Base-by-base conservation (phyloP, 1,140 invertebrate genomes). In the Drosophila santomea region DNA sequence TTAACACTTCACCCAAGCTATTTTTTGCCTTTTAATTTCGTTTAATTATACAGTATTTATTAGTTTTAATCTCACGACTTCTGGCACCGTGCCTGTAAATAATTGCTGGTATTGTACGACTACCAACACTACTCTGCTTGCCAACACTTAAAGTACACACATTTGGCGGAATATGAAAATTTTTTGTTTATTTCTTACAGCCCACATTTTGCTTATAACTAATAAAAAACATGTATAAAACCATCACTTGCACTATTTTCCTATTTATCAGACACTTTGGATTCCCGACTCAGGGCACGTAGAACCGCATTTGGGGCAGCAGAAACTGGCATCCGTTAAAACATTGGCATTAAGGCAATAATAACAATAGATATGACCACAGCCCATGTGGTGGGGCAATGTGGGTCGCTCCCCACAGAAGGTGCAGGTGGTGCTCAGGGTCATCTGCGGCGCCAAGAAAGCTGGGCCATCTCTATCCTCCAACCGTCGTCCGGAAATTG, bases 321-420 rank as follows among this genome's bases (percentile, higher is more conserved):
- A 35, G 63, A 92, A 93, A 52, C 84, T 81, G 2, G 83, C 48
- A 60, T 93, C 91, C 3, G 89, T 91, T 17, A 77, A 14, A 35
- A 92, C 43, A 80, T 92, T 93, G 6, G 85, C 92, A 14, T 75
- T 93, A 63, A 95, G 81, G 89, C 95, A 95, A 74, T 94, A 94
- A 92, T 95, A 95, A 90, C 95, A 95, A 90, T 95, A 95, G 58
- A 95, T 93, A 91, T 95, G 95, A 12, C 91, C 91, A 84, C 95
- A 95, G 8, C 94, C 94, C 94, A 95, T 95, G 60, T 94, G 93
- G 89, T 95, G 93, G 10, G 95, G 95, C 51, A 94, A 79, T 10
- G 94, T 93, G 4, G 95, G 94, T 44, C 91, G 93, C 64, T 93
- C 93, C 0, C 90, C 91, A 79, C 95, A 95, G 84, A 93, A 93